These are phyloP conservation scores for Corynorhinus townsendii DNA, from an alignment of 2,113 vertebrate genomes.

Conservation along the genomic window DNA sequence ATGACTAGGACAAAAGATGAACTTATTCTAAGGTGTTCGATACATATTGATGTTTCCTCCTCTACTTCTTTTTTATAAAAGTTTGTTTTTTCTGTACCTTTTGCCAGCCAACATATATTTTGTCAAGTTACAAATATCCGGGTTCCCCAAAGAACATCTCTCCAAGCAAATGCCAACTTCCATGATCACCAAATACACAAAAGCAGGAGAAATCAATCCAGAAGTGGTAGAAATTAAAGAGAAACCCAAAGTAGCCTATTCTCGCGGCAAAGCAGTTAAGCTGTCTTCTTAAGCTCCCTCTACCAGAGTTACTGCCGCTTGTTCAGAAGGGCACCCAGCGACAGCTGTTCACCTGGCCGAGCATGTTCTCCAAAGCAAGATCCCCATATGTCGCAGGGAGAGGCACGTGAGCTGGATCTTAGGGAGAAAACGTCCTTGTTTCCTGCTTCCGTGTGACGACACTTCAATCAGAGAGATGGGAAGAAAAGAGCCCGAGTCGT, in stretches of 20 bases:
- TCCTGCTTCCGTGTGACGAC: slow-evolving; percentile 65
- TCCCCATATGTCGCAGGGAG: slow-evolving; percentile 76
- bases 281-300: slow-evolving; percentile 78
- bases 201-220: slow-evolving; percentile 70
- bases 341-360: slow-evolving; percentile 84
- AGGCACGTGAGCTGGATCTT: slow-evolving; percentile 70
- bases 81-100: not conserved
- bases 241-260: slow-evolving; percentile 70
- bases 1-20: not conserved
- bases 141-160: not conserved
- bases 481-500: not conserved
- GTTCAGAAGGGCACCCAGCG: slow-evolving; percentile 75
- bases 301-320: slow-evolving; percentile 78
- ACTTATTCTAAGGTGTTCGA: not conserved
- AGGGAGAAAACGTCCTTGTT: slow-evolving; percentile 71
- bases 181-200: not conserved
- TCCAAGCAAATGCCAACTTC: not conserved
- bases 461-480: not conserved
- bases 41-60: not conserved
- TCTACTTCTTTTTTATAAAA: not conserved
- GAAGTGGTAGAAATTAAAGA: slow-evolving; percentile 67
- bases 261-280: slow-evolving; percentile 72
- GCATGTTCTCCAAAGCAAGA: slow-evolving; percentile 76
- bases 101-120: not conserved
- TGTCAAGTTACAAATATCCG: not conserved